Base-by-base conservation (phyloP, 1,140 invertebrate species). In the Drosophila malerkotliana region DNA sequence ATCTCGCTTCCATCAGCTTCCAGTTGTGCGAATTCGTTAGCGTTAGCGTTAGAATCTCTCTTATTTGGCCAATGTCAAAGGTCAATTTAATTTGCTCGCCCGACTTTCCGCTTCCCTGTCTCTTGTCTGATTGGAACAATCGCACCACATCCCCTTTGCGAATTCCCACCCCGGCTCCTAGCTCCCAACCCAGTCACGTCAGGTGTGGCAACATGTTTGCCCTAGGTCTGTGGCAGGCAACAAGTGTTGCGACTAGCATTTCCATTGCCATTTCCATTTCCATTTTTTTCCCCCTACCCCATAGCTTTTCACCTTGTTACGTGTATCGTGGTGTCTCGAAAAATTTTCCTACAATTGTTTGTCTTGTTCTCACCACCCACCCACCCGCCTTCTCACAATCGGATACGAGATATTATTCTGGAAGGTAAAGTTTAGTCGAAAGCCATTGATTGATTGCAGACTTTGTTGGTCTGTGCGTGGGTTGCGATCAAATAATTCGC, bases 41-140 rank as follows among this genome's bases (percentile, higher is more conserved):
- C 62, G 49, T 18, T 18, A 18, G 18, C 18, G 18, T 18, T 18
- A 18, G 18, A 18, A 18, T 18, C 18, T 18, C 18, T 18, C 18
- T 18, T 72, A 72, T 60, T 37, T 54, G 14, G 39, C 48, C 55
- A 59, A 59, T 30, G 45, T 58, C 67, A 80, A 85, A 87, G 82
- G 82, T 78, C 82, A 85, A 78, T 78, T 85, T 78, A 72, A 85
- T 87, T 85, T 81, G 69, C 59, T 26, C 60, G 60, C 51, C 62
- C 59, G 45, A 51, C 18, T 57, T 26, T 4, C 6, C 9, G 10
- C 34, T 3, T 15, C 39, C 15, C 39, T 44, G 37, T 6, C 12
- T 10, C 14, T 8, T 44, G 41, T 44, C 62, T 71, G 64, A 79
- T 76, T 80, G 78, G 66, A 79, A 72, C 72, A 72, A 80, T 62